A percentile compares a stretch with the other conserved stretches of the same genome.
phyloP scores from a whole-genome alignment of 2,888 invertebrate genomes.

The Diadegma fenestrale region DNA sequence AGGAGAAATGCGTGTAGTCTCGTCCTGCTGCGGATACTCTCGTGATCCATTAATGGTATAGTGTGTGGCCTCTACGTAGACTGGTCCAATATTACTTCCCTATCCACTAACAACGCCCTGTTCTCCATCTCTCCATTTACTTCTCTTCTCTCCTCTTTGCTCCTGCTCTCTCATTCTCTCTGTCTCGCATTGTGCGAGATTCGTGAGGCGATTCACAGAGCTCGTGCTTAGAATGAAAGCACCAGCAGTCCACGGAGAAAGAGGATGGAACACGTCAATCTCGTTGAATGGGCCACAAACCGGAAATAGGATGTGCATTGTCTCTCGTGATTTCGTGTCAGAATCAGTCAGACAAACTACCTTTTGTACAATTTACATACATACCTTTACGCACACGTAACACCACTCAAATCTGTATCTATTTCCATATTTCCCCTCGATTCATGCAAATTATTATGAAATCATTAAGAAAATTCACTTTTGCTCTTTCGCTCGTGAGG shows the following conservation, averaged over 20 bases:
- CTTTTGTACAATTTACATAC: slow-evolving; percentile 43
- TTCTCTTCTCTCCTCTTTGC: slow-evolving; percentile 7
- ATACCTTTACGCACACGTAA: neutral
- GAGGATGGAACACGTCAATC: slow-evolving; percentile 51
- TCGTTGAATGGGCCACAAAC: slow-evolving; percentile 61
- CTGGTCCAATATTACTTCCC: slow-evolving; percentile 30
- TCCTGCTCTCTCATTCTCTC: neutral
- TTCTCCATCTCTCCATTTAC: slow-evolving; percentile 19
- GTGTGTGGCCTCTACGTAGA: slow-evolving; percentile 2
- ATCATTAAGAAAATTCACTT: neutral
- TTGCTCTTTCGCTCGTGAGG: neutral
- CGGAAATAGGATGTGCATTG: slow-evolving; percentile 77
- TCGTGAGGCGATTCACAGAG: slow-evolving; percentile 15
- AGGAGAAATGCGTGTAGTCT: slow-evolving; percentile 2
- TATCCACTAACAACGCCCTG: slow-evolving; percentile 26
- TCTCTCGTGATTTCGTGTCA: slow-evolving; percentile 67
- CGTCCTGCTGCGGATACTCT: slow-evolving; percentile 14
- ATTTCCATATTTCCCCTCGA: neutral
- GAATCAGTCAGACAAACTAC: slow-evolving; percentile 47
- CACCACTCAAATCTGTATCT: neutral
- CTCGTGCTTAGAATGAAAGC: slow-evolving; percentile 35
- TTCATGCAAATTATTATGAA: neutral
- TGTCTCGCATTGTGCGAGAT: neutral
- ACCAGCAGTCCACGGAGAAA: slow-evolving; percentile 16
- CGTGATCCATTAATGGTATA: slow-evolving; percentile 46